Conservation (phyloP, 2,888 invertebrate genomes). For the Parelbella ahira region DNA sequence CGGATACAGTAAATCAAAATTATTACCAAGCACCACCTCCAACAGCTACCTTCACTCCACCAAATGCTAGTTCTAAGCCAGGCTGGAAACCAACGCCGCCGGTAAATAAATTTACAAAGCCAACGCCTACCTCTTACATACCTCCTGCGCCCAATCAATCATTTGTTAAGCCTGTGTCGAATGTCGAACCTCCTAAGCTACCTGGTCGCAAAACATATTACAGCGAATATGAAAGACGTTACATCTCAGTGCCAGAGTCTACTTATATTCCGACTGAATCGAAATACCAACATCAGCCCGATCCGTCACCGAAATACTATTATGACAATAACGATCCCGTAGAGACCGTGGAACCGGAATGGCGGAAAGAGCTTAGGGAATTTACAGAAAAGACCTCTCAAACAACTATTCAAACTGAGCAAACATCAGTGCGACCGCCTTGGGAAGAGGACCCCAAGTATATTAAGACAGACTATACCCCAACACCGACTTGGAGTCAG, state of each 20-base stretch:
- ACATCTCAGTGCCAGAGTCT: conserved; percentile 70
- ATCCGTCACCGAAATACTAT: conserved; percentile 70
- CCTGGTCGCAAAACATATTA: conserved; percentile 73
- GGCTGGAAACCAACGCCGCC: conserved; percentile 55
- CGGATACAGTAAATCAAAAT: conserved; percentile 49
- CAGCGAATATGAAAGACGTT: conserved; percentile 73
- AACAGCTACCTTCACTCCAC: conserved; percentile 39
- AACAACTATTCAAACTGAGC: conserved; percentile 48
- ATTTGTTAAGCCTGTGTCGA: conserved; percentile 57
- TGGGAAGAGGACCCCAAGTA: conserved; percentile 66
- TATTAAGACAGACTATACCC: conserved; percentile 50
- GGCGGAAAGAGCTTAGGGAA: conserved; percentile 74
- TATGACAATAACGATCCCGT: conserved; percentile 67
- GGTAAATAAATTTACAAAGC: conserved; percentile 53
- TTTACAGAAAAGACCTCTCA: conserved; percentile 68
- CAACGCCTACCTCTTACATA: conserved; percentile 61
- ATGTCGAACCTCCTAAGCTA: conserved; percentile 46
- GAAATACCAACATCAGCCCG: conserved; percentile 66
- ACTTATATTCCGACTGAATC: conserved; percentile 67
- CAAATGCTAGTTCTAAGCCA: conserved; percentile 34
- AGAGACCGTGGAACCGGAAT: conserved; percentile 65
- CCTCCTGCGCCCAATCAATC: conserved; percentile 75
- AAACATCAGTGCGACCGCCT: conserved; percentile 57
- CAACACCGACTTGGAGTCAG: conserved; percentile 73
- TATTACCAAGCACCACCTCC: conserved; percentile 54